Evolutionary conservation across 2,797 vertebrate species (phyloP), one percentile per base, ranked within the genome.

Genomic region (Eupleurogrammus muticus): DNA sequence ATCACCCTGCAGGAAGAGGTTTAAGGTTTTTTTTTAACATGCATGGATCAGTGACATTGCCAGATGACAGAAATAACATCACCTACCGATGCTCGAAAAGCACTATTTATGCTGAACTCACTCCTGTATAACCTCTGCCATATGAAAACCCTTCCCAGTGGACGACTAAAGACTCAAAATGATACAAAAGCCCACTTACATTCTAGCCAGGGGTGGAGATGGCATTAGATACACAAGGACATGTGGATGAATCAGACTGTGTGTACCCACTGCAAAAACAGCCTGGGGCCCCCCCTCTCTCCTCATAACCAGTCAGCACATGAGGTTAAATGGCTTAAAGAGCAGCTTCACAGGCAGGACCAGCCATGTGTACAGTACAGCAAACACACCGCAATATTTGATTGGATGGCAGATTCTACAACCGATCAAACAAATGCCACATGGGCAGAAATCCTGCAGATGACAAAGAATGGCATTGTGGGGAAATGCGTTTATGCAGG

Each of bases 211-310:
- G 14, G 52, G 38, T 6, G 57, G 53, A 47, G 51, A 54, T 52
- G 11, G 12, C 51, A 49, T 79, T 24, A 66, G 47, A 80, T 77
- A 73, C 87, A 85, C 68, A 82, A 70, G 70, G 73, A 77, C 80
- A 77, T 75, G 80, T 76, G 70, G 69, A 42, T 51, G 53, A 69
- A 68, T 58, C 32, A 54, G 40, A 71, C 58, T 62, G 12, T 63
- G 17, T 42, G 32, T 4, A 36, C 16, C 51, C 74, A 36, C 60
- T 62, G 65, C 40, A 68, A 82, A n/a, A 79, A 42, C 54, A 72
- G 28, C 23, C 46, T 2, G 59, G 68, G 57, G 17, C 49, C 52
- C 20, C 66, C 55, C 34, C 73, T 53, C 7, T 38, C 23, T 48
- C 46, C 52, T 34, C 50, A 35, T 3, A 34, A 61, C 19, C 42